Percentiles rank a stretch among this genome's conserved stretches.
phyloP scores from a whole-genome alignment of 2,113 vertebrate genomes.

The Gymnobelideus leadbeateri region DNA sequence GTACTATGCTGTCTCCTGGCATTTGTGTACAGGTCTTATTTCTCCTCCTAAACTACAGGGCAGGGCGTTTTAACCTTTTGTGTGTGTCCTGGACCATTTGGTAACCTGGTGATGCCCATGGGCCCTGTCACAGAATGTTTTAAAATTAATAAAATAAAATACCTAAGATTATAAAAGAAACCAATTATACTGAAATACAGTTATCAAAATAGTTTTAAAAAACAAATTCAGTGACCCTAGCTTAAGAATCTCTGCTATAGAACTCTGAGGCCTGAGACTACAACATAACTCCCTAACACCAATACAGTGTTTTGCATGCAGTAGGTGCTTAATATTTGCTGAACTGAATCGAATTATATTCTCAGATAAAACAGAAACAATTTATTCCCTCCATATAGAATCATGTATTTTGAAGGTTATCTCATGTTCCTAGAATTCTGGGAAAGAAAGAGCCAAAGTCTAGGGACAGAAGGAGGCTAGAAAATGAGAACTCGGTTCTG shows the following conservation, averaged over 20 bases:
- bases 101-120: background rate
- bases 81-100: background rate
- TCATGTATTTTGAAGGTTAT: background rate
- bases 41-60: background rate
- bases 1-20: background rate
- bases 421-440: background rate
- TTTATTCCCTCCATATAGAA: background rate
- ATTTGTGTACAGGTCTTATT: background rate
- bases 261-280: background rate
- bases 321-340: background rate
- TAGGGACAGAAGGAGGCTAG: background rate
- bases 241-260: background rate
- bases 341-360: background rate
- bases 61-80: background rate
- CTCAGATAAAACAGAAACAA: conserved; percentile 21
- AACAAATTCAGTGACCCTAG: background rate
- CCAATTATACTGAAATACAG: background rate
- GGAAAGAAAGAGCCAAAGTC: background rate
- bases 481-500: background rate
- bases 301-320: background rate
- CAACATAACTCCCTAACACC: background rate
- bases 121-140: background rate
- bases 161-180: background rate
- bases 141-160: background rate
- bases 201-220: background rate